Conservation (phyloP, 2,113 vertebrate genomes). For the Calypte anna region DNA sequence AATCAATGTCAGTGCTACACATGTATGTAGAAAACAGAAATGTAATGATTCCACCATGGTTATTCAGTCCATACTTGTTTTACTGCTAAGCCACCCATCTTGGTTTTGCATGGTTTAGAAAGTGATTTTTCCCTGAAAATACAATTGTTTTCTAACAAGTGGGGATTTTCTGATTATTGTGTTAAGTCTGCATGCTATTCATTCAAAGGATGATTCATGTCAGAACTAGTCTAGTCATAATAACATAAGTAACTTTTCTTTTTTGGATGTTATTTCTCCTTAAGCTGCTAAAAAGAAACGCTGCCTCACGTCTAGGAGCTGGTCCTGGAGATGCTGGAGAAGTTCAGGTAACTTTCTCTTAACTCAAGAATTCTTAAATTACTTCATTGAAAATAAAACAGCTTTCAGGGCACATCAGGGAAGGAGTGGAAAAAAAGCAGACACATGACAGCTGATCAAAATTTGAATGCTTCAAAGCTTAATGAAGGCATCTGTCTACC, state of each 20-base stretch:
- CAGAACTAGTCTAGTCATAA: not conserved
- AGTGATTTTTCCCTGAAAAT: conserved; percentile 20
- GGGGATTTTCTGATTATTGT: not conserved
- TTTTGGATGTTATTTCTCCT: not conserved
- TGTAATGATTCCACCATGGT: not conserved
- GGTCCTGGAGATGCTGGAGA: conserved; percentile 93
- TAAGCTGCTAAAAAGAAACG: conserved; percentile 97
- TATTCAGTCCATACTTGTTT: not conserved
- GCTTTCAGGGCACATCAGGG: not conserved
- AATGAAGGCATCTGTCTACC: not conserved
- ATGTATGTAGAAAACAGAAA: not conserved
- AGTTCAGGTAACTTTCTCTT: conserved; percentile 85
- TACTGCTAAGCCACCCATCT: not conserved
- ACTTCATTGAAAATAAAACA: not conserved
- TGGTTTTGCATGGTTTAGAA: not conserved
- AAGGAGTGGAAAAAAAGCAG: not conserved
- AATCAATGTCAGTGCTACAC: not conserved
- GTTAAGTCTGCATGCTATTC: not conserved
- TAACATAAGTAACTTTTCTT: not conserved
- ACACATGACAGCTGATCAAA: not conserved
- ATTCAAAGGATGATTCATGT: not conserved
- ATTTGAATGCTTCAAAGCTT: not conserved
- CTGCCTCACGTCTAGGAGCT: conserved; percentile 92
- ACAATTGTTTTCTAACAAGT: not conserved
- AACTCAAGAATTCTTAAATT: not conserved